A percentile compares a stretch with the other conserved stretches of the same genome.
These are phyloP conservation scores for Smittia aterrima DNA, from an alignment of 2,888 invertebrate genomes.

Conservation along the genomic window DNA sequence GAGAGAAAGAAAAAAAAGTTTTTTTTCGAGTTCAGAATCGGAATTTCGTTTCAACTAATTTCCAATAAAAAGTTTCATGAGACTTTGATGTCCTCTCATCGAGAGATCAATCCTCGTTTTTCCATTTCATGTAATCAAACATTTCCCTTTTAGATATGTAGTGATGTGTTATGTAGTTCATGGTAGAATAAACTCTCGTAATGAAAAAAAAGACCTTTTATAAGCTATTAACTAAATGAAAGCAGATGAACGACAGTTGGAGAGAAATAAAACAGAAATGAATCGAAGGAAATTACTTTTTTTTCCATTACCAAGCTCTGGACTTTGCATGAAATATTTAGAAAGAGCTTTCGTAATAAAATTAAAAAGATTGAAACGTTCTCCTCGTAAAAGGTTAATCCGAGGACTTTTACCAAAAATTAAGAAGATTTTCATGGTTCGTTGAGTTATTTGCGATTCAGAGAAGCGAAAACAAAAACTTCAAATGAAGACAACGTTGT, in stretches of 20 bases:
- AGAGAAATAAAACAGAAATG: neutral
- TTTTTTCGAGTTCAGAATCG: neutral
- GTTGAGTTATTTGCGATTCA: too few species aligned
- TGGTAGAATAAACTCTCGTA: slow-evolving; percentile 19
- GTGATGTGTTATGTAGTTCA: slow-evolving; percentile 27
- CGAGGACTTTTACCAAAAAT: neutral
- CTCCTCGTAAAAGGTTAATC: neutral
- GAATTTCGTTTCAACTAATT: neutral
- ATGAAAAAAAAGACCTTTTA: slow-evolving; percentile 16
- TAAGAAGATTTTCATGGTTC: too few species aligned
- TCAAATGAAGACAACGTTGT: too few species aligned
- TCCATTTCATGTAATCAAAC: neutral
- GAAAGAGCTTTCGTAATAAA: neutral
- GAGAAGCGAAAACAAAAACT: too few species aligned
- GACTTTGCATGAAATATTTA: neutral
- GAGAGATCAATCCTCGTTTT: slow-evolving; percentile 17
- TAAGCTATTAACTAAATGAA: slow-evolving; percentile 36
- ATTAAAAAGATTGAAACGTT: neutral
- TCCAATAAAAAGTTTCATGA: neutral
- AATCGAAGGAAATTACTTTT: neutral
- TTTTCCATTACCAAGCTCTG: neutral
- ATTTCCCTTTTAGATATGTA: slow-evolving; percentile 2
- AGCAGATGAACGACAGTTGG: neutral
- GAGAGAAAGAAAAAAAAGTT: neutral
- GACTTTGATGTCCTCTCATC: neutral